Base-by-base conservation (phyloP, 2,113 vertebrate genomes). In the Zeus faber region DNA sequence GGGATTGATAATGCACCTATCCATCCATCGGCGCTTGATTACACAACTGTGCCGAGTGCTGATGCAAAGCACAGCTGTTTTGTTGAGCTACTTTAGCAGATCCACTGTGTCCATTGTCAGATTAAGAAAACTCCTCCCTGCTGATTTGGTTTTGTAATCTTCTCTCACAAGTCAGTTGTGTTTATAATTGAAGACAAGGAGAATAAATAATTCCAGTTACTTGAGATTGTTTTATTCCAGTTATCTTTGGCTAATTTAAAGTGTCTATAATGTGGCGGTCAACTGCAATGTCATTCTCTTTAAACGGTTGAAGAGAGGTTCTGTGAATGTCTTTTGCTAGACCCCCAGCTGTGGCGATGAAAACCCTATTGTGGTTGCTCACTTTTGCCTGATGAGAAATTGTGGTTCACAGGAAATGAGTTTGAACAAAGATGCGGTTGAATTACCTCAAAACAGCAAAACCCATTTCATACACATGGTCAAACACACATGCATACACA, bases 371-470 rank as follows among this genome's bases (percentile, higher is more conserved):
- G 44, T 23, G 47, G 49, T 33, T 43, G 10, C 55, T 66, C 49
- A 31, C 43, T 54, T 58, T 2, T 40, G 45, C 52, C 46, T 59
- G 35, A 67, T 67, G 27, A 74, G 25, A 72, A 55, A 46, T 44
- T 61, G 55, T 29, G 23, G 6, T 25, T 37, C 44, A 45, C 58
- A 22, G 39, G 55, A 60, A 69, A 64, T 67, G 59, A 63, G 50
- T 47, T n/a, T 4, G 50, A 22, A n/a, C 25, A 23, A 39, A 22
- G 41, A 20, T 31, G 20, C 21, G 46, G 6, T 31, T 29, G 50
- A 33, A 59, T 39, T 41, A 51, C 41, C 33, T 24, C 27, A 26
- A 58, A 6, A 49, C n/a, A 43, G 6, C 10, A 24, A 23, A 4
- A 41, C 24, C 17, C 53, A 23, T 25, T 39, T n/a, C 41, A 29